A percentile compares a stretch with the other conserved stretches of the same genome.
These are phyloP conservation scores for Acrocephalus kingi DNA, from an alignment of 2,113 vertebrate genomes.

Conservation along the genomic window DNA sequence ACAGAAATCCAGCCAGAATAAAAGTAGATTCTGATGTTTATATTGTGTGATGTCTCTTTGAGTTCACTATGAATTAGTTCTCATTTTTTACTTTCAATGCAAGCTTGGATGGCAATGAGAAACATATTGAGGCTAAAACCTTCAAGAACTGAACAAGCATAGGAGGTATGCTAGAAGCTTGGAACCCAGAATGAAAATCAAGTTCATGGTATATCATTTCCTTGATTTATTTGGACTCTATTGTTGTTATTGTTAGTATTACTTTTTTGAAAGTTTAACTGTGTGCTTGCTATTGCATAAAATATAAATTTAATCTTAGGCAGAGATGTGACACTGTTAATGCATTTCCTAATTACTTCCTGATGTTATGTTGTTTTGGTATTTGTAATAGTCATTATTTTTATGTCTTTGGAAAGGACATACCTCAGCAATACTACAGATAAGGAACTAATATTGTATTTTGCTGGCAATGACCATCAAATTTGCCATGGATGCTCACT, in stretches of 20 bases:
- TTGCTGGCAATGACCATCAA: not conserved
- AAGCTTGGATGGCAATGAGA: not conserved
- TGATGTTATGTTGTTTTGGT: not conserved
- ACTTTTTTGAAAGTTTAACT: not conserved
- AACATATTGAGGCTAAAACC: conserved; percentile 1
- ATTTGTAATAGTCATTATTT: not conserved
- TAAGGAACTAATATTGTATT: not conserved
- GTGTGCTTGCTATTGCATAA: not conserved
- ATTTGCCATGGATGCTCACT: not conserved
- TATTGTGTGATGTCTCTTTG: not conserved
- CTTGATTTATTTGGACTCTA: not conserved
- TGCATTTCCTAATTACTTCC: not conserved
- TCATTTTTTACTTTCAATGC: not conserved
- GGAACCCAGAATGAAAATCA: not conserved
- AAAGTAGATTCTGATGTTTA: not conserved
- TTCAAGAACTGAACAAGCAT: not conserved
- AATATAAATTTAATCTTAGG: not conserved
- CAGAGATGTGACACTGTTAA: not conserved
- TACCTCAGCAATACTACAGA: not conserved
- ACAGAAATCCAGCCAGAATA: conserved; percentile 4
- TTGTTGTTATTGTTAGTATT: not conserved
- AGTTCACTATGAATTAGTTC: not conserved
- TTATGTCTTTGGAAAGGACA: not conserved
- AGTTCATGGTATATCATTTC: not conserved
- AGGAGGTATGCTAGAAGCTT: not conserved